These are phyloP conservation scores for Monarcha castaneiventris DNA, from an alignment of 2,113 vertebrate genomes.

Conservation along the genomic window DNA sequence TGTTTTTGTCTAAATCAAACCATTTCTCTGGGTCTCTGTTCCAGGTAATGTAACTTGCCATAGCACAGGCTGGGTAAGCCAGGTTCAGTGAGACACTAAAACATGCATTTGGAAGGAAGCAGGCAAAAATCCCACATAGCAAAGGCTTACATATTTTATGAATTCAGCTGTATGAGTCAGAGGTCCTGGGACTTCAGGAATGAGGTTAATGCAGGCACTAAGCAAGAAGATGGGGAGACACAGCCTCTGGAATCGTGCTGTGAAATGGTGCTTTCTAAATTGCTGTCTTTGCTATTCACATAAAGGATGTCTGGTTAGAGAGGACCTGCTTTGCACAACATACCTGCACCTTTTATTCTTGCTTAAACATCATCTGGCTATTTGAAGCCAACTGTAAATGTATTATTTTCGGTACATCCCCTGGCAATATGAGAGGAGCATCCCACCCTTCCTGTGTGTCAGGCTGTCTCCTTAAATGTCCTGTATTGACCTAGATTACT, in stretches of 20 bases:
- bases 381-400: not conserved
- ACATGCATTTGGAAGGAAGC: not conserved
- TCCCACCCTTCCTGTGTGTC: not conserved
- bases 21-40: not conserved
- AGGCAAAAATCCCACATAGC: not conserved
- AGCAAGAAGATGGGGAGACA: not conserved
- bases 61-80: not conserved
- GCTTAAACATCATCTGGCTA: not conserved
- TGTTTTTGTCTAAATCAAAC: not conserved
- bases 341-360: not conserved
- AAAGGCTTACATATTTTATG: slow-evolving; percentile 25
- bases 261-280: not conserved
- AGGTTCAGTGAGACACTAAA: not conserved
- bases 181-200: slow-evolving; percentile 46
- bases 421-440: not conserved
- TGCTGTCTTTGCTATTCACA: not conserved
- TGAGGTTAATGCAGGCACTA: slow-evolving; percentile 37
- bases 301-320: not conserved
- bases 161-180: slow-evolving; percentile 35
- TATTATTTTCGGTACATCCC: not conserved
- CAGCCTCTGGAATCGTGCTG: not conserved
- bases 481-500: not conserved
- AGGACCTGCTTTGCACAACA: not conserved
- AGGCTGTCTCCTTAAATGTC: not conserved
- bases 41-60: not conserved